A percentile compares a stretch with the other conserved stretches of the same genome.
phyloP scores from a whole-genome alignment of 2,888 invertebrate species.

The Drosophila tripunctata region DNA sequence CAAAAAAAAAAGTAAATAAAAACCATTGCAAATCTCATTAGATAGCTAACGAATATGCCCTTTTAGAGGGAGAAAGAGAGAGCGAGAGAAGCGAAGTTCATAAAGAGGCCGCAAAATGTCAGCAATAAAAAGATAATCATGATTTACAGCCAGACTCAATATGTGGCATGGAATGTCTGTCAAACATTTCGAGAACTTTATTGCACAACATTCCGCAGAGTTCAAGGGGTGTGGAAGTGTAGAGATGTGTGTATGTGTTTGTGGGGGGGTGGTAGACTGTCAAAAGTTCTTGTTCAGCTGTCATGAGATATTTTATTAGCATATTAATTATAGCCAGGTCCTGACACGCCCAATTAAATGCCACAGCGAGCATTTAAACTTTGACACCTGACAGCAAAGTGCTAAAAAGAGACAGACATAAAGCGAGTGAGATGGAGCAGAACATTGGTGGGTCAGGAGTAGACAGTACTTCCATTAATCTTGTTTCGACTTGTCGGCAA shows the following conservation, averaged over 20 bases:
- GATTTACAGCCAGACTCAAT: constrained; percentile 65
- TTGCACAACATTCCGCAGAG: constrained; percentile 46
- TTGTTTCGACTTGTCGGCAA: constrained; percentile 50
- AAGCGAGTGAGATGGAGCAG: neutral
- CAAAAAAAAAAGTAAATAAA: too few species aligned
- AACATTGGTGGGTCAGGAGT: too few species aligned
- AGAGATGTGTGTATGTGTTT: neutral
- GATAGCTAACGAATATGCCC: constrained; percentile 24
- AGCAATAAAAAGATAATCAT: constrained; percentile 65
- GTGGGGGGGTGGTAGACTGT: constrained; percentile 18
- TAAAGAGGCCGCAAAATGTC: constrained; percentile 61
- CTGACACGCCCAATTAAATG: constrained; percentile 49
- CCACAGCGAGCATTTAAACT: constrained; percentile 35
- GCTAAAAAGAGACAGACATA: neutral
- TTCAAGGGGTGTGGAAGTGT: neutral
- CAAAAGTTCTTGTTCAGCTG: constrained; percentile 58
- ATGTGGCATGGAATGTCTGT: constrained; percentile 59
- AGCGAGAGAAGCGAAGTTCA: constrained; percentile 32
- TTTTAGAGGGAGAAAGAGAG: neutral
- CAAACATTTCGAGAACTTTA: constrained; percentile 52
- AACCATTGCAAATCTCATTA: constrained; percentile 72
- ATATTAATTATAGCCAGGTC: constrained; percentile 56
- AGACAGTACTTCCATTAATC: constrained; percentile 57
- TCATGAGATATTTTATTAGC: constrained; percentile 60
- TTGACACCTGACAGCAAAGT: constrained; percentile 47